phyloP scores from a whole-genome alignment of 2,113 vertebrate species.

The Trichomycterus rosablanca region DNA sequence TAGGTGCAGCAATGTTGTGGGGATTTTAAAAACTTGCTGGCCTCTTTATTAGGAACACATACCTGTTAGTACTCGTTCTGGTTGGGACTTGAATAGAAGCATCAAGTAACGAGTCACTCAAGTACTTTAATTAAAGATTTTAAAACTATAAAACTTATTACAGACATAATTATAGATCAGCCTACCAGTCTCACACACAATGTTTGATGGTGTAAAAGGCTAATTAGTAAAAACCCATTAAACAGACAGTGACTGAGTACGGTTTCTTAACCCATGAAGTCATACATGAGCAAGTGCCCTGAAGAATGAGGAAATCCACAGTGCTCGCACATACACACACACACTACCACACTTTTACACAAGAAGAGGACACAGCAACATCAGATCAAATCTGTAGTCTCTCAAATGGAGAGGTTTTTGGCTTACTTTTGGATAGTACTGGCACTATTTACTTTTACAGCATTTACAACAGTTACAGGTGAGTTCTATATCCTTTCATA shows the following conservation, averaged over 20 bases:
- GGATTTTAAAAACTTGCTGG: too few species aligned
- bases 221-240: neutral
- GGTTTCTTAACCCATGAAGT: neutral
- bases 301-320: slow-evolving; percentile 6
- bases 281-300: neutral
- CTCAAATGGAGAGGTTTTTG: slow-evolving; percentile 28
- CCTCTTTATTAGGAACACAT: too few species aligned
- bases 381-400: neutral
- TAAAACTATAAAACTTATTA: too few species aligned
- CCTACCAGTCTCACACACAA: too few species aligned
- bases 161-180: too few species aligned
- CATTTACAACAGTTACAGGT: slow-evolving; percentile 26
- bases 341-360: neutral
- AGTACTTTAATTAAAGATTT: too few species aligned
- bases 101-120: too few species aligned
- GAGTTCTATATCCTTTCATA: slow-evolving; percentile 2
- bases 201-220: too few species aligned
- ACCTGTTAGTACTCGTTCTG: too few species aligned
- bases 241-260: neutral
- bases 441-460: slow-evolving; percentile 16
- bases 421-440: slow-evolving; percentile 17
- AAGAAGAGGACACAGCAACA: neutral
- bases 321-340: neutral
- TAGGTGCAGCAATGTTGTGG: too few species aligned
- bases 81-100: too few species aligned